These are phyloP conservation scores for Ectemnius continuus DNA, from an alignment of 2,888 invertebrate genomes.

Conservation along the genomic window DNA sequence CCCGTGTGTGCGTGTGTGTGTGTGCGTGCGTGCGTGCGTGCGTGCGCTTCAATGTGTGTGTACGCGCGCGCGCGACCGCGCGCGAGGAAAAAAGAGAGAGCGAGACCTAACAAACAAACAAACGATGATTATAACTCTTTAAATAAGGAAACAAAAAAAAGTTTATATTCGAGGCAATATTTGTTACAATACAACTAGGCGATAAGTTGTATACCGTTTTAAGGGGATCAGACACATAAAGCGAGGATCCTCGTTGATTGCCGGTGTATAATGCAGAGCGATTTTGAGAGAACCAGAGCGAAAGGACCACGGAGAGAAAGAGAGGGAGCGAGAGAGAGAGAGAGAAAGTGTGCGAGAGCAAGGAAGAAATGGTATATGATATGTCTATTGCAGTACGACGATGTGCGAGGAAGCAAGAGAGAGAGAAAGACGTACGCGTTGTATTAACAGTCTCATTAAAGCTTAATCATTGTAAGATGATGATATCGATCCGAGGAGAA, in stretches of 20 bases:
- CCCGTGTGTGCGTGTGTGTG: neutral
- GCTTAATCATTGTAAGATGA: conserved; percentile 42
- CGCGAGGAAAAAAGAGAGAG: neutral
- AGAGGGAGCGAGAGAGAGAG: conserved; percentile 1
- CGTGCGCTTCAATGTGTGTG: neutral
- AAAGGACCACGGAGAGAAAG: neutral
- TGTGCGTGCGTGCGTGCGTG: conserved; percentile 25
- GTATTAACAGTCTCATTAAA: conserved; percentile 29
- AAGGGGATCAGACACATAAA: conserved; percentile 45
- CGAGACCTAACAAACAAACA: conserved; percentile 54
- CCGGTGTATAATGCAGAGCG: conserved; percentile 20
- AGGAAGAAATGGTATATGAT: too few relatives aligned
- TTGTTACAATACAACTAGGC: conserved; percentile 75
- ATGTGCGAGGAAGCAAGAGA: neutral
- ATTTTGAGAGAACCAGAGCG: conserved; percentile 17
- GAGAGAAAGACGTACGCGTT: conserved; percentile 2
- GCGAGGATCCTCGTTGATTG: conserved; percentile 51
- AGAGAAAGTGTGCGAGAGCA: neutral
- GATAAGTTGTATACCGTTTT: conserved; percentile 68
- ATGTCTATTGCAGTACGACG: too few relatives aligned
- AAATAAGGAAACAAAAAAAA: conserved; percentile 60
- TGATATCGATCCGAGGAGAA: conserved; percentile 31
- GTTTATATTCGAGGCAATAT: conserved; percentile 77
- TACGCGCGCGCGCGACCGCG: conserved; percentile 26
- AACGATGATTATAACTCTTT: conserved; percentile 44